These are phyloP conservation scores for Enteromius trimaculatus DNA, from an alignment of 2,797 vertebrate genomes.

Conservation along the genomic window DNA sequence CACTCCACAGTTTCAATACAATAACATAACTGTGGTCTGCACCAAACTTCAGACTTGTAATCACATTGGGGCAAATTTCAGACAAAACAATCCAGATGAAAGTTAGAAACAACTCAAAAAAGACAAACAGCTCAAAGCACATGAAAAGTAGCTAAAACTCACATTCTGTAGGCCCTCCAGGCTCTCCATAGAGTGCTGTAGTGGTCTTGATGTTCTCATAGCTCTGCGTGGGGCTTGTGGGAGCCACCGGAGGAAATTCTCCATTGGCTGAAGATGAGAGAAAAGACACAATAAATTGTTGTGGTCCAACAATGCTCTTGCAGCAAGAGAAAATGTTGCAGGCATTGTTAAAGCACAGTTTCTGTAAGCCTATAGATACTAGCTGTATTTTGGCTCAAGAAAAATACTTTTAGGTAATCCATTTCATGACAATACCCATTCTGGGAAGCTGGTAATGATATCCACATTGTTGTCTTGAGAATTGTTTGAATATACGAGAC, in stretches of 20 bases:
- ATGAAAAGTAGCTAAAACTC: conserved; percentile 63
- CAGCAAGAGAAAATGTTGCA: background rate
- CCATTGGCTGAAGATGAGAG: conserved; percentile 76
- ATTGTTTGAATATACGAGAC: background rate
- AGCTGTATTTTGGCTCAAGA: background rate
- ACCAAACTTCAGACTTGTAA: background rate
- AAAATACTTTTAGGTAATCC: background rate
- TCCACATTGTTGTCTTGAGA: background rate
- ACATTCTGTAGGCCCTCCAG: conserved; percentile 63
- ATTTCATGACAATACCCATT: background rate
- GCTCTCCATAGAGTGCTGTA: conserved; percentile 57
- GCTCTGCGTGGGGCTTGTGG: conserved; percentile 61
- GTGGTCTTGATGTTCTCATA: conserved; percentile 60
- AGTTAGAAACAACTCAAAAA: background rate
- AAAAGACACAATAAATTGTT: conserved; percentile 50
- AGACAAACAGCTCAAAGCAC: background rate
- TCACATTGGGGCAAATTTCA: background rate
- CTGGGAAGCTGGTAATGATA: background rate
- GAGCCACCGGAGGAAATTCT: conserved; percentile 76
- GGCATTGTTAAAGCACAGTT: conserved; percentile 11
- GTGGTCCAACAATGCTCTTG: conserved; percentile 7
- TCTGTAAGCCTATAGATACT: conserved; percentile 17
- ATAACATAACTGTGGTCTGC: background rate
- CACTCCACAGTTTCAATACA: background rate
- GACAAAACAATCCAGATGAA: background rate